A percentile compares a stretch with the other conserved stretches of the same genome.
Evolutionary conservation across 2,113 vertebrate species (phyloP).

Genomic region (Bolborhynchus lineola): DNA sequence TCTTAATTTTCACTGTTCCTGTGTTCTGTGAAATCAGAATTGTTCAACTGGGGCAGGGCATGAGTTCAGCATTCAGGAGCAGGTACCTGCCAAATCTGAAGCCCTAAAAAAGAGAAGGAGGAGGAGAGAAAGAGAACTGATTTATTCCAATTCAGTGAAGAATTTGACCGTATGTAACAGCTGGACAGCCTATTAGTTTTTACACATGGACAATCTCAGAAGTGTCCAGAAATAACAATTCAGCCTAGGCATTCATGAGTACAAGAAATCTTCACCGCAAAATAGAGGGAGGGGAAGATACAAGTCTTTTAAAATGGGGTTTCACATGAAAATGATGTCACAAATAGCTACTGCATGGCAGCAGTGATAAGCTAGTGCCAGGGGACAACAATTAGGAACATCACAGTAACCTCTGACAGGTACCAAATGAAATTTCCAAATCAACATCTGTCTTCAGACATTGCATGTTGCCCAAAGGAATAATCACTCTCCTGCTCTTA

Average conservation of each 20-base stretch:
- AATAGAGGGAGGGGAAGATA: neutral
- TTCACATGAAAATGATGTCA: neutral
- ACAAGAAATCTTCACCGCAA: neutral
- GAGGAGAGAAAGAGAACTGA: neutral
- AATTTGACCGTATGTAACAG: slow-evolving; percentile 8
- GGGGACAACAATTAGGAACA: neutral
- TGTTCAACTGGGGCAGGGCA: neutral
- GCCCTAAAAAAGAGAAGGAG: neutral
- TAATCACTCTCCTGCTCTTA: neutral
- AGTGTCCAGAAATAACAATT: neutral
- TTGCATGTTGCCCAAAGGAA: neutral
- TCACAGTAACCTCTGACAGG: neutral
- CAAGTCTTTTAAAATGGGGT: neutral
- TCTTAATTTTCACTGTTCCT: neutral
- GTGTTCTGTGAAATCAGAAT: neutral
- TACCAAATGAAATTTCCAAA: neutral
- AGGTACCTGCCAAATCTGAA: neutral
- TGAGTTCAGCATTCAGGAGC: neutral
- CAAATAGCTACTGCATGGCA: neutral
- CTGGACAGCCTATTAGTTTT: slow-evolving; percentile 2
- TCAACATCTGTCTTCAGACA: neutral
- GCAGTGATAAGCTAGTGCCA: neutral
- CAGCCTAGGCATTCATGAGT: neutral
- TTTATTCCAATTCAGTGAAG: slow-evolving; percentile 11
- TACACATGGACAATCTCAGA: neutral